These are phyloP conservation scores for Drosophila macrospina DNA, from an alignment of 2,888 invertebrate genomes.

Conservation along the genomic window DNA sequence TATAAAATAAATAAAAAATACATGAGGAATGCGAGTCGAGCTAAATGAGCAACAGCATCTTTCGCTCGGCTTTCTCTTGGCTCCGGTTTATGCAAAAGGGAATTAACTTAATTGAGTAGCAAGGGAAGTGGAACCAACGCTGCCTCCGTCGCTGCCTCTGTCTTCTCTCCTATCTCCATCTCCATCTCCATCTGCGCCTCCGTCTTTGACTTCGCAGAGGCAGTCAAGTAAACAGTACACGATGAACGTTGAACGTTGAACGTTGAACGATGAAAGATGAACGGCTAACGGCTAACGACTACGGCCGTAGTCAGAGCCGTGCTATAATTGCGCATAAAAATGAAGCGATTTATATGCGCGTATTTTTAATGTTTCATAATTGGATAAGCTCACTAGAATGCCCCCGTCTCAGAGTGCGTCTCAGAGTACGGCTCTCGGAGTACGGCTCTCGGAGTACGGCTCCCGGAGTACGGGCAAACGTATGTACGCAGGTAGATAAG, in stretches of 20 bases:
- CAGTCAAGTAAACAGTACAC: slow-evolving; percentile 19
- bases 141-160: not conserved
- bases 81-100: slow-evolving; percentile 62
- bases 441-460: not conserved
- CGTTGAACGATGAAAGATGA: slow-evolving; percentile 1
- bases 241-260: slow-evolving; percentile 2
- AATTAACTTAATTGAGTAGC: slow-evolving; percentile 77
- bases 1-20: slow-evolving; percentile 67
- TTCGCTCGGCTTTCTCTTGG: not conserved
- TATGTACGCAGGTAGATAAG: slow-evolving; percentile 18
- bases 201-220: not conserved
- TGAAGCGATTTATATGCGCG: slow-evolving; percentile 81
- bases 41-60: slow-evolving; percentile 46
- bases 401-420: not conserved
- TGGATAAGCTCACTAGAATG: slow-evolving; percentile 60
- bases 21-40: slow-evolving; percentile 45
- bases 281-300: slow-evolving; percentile 10
- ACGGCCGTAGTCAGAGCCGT: slow-evolving; percentile 19
- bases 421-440: not conserved
- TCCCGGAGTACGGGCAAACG: not conserved
- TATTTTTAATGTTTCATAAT: slow-evolving; percentile 79
- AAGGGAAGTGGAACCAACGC: slow-evolving; percentile 28
- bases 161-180: not conserved
- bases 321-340: slow-evolving; percentile 73
- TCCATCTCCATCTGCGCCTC: not conserved